phyloP scores from a whole-genome alignment of 2,113 vertebrate genomes.

The Rynchops niger region DNA sequence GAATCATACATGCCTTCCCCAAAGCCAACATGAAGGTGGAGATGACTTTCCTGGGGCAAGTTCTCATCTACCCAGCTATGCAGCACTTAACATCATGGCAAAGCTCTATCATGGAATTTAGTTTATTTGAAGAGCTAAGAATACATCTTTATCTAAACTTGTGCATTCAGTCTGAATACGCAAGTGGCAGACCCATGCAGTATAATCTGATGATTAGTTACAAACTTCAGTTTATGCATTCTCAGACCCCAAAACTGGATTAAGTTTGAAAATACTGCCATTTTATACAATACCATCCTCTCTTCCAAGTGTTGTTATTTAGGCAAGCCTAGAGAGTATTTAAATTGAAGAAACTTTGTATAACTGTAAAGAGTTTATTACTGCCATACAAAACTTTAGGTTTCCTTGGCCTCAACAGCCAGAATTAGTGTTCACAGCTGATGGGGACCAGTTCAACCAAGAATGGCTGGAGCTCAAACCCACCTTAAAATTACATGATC shows the following conservation, averaged over 20 bases:
- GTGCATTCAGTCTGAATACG: neutral
- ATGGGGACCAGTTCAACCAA: neutral
- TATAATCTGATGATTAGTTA: neutral
- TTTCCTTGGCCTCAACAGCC: neutral
- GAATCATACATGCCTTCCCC: neutral
- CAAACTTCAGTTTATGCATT: neutral
- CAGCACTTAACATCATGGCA: neutral
- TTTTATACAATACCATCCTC: neutral
- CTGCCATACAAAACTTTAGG: neutral
- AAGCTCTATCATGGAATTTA: neutral
- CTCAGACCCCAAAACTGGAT: neutral
- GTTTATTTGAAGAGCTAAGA: neutral
- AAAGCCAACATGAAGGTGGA: neutral
- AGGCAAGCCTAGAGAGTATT: neutral
- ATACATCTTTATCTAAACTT: neutral
- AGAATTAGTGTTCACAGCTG: neutral
- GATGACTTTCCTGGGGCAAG: neutral
- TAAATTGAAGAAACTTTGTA: neutral
- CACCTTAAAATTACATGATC: neutral
- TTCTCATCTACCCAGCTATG: neutral
- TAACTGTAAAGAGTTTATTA: neutral
- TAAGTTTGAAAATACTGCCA: neutral
- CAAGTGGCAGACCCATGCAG: neutral
- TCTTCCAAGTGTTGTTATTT: neutral
- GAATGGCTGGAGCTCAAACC: neutral